These are phyloP conservation scores for Eurypyga helias DNA, from an alignment of 2,113 vertebrate species.

Conservation along the genomic window DNA sequence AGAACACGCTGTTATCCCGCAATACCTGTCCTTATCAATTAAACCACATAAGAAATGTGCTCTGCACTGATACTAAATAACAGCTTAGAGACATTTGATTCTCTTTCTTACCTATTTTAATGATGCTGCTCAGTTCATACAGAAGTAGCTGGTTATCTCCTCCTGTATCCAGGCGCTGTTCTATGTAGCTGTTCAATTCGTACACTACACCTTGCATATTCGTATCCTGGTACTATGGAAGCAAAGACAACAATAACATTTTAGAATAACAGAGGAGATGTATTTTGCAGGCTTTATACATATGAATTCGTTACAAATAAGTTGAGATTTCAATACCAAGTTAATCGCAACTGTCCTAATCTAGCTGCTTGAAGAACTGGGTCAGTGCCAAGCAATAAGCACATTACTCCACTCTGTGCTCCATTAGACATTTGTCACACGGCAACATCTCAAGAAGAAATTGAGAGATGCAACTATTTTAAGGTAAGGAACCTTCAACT, in stretches of 20 bases:
- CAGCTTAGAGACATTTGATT: neutral
- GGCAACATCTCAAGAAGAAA: neutral
- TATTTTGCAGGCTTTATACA: neutral
- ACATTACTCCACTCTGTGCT: neutral
- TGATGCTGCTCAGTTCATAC: constrained; percentile 95
- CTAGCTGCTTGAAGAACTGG: neutral
- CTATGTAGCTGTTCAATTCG: constrained; percentile 96
- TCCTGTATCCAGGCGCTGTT: constrained; percentile 91
- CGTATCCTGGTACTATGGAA: constrained; percentile 93
- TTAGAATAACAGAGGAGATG: neutral
- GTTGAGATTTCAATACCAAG: neutral
- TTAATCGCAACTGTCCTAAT: neutral
- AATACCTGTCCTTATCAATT: neutral
- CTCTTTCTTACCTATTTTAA: constrained; percentile 88
- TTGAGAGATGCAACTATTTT: neutral
- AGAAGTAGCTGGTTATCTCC: constrained; percentile 96
- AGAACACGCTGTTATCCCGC: neutral
- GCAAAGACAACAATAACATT: constrained; percentile 38
- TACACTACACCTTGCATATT: constrained; percentile 98
- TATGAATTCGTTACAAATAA: neutral
- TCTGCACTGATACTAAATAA: neutral
- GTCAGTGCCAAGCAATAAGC: neutral
- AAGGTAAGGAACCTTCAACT: neutral
- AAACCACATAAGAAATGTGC: neutral
- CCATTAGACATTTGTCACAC: neutral